Evolutionary conservation across 2,888 invertebrate species (phyloP), one percentile per base, ranked within the genome.

Genomic region (Pollenia labialis): DNA sequence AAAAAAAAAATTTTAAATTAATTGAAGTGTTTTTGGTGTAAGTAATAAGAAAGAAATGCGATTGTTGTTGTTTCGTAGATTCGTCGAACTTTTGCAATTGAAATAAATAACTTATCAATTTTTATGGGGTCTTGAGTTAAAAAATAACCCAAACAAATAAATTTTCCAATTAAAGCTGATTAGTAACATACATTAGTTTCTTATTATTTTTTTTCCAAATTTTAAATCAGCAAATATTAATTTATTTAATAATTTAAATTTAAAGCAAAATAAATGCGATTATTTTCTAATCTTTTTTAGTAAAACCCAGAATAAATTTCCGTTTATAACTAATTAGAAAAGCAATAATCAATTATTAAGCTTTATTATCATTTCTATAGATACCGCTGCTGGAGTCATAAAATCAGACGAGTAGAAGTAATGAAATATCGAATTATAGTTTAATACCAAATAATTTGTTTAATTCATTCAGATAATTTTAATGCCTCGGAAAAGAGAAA

Each of bases 401-500:
- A 46, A n/a, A 68, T 44, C 32, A 8, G 10, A 14, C 16, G 18
- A 48, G 16, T 12, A 58, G 10, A 58, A 52, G 12, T 72, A 66
- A 48, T 48, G 64, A 16, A 50, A 52, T 48, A 72, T 74, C 64
- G 14, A 46, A 48, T n/a, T 66, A 54, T 54, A 85, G 68, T 74
- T 74, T 56, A 79, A 82, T 82, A 62, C 48, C 68, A 82, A 79
- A 85, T 82, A 69, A 79, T 74, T 75, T 66, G 60, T 60, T 77
- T 56, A 62, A 75, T 69, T 60, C 14, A 79, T 18, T 23, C 23
- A 16, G 23, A 64, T 81, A 54, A 81, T 40, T 62, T 62, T 60
- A 52, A 54, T 64, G 16, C 14, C 18, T 58, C 0, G 7, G 46
- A 52, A 56, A 74, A 42, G 7, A 76, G 40, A 46, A 66, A 58